Evolutionary conservation across 92 coral and sea anemone genomes (phyloP).

Genomic region (Parazoanthus swiftii): DNA sequence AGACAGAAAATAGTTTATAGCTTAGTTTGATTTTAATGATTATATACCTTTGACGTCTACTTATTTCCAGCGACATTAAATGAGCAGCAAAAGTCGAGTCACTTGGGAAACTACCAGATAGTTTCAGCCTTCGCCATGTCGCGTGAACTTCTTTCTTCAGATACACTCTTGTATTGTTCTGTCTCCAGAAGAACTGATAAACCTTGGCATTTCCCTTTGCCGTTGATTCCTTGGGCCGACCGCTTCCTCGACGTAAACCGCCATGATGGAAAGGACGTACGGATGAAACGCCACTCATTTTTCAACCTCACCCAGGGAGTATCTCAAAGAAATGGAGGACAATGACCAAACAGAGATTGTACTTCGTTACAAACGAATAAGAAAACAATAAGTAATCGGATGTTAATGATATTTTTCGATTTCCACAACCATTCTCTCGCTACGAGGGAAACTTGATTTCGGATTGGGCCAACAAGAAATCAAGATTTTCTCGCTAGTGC

Average conservation of each 20-base stretch:
- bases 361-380: neutral
- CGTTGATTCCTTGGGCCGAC: slow-evolving; percentile 27
- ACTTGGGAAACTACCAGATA: slow-evolving; percentile 9
- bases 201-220: slow-evolving; percentile 25
- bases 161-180: slow-evolving; percentile 12
- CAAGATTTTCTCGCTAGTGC: too few species aligned
- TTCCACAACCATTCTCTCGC: neutral
- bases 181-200: slow-evolving; percentile 22
- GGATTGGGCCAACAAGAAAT: too few species aligned
- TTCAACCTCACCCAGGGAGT: slow-evolving; percentile 3
- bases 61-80: slow-evolving; percentile 15
- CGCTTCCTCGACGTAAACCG: slow-evolving; percentile 20
- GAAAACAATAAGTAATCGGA: slow-evolving; percentile 10
- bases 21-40: neutral
- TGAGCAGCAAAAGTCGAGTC: slow-evolving; percentile 14
- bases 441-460: neutral
- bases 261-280: slow-evolving; percentile 24
- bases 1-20: slow-evolving; percentile 15
- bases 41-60: neutral
- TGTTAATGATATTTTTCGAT: neutral
- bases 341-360: slow-evolving; percentile 5
- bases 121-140: slow-evolving; percentile 8
- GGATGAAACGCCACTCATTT: slow-evolving; percentile 19
- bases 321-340: slow-evolving; percentile 3
- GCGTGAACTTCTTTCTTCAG: slow-evolving; percentile 7